Base-by-base conservation (phyloP, 2,888 invertebrate species). In the Diaprepes abbreviatus region DNA sequence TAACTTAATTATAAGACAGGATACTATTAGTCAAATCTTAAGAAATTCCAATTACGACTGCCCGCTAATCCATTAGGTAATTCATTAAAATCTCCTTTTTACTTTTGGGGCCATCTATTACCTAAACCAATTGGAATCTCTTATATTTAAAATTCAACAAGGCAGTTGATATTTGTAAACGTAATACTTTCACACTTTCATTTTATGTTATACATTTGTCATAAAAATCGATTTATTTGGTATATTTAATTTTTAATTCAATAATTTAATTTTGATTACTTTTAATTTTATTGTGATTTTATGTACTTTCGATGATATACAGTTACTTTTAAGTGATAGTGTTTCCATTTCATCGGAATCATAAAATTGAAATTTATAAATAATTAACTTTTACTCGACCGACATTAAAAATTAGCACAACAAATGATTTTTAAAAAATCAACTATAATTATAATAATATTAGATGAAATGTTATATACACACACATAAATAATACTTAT, bases 101-200 rank as follows among this genome's bases (percentile, higher is more conserved):
- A 21, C 45, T 45, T 36, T 12, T 21, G n/a, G 10, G 45, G 24
- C 21, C 45, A 45, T 24, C 45, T 45, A 45, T 45, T 45, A 24
- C 45, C 24, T 45, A 45, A 45, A 45, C 45, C 24, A 45, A 45
- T 45, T 24, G 12, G 12, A 45, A 45, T 45, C n/a, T 5, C 43
- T 10, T 45, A 45, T 45, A 45, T 24, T 45, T 5, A 45, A 17
- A 45, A 45, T 45, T 45, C 45, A 45, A 24, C 24, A 6, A 6
- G 45, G 12, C 12, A 12, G 12, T 12, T 24, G 21, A 24, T 21
- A 12, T 45, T 45, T n/a, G 43, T 28, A 59, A 35, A 12, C 19
- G 36, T 62, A 62, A 50, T 48, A 62, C 62, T 62, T 62, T 62
- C 62, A 62, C 62, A 62, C 62, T 62, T 62, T 62, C 62, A 19